Conservation (phyloP, 2,113 vertebrate genomes). For the Porphyrio hochstetteri region DNA sequence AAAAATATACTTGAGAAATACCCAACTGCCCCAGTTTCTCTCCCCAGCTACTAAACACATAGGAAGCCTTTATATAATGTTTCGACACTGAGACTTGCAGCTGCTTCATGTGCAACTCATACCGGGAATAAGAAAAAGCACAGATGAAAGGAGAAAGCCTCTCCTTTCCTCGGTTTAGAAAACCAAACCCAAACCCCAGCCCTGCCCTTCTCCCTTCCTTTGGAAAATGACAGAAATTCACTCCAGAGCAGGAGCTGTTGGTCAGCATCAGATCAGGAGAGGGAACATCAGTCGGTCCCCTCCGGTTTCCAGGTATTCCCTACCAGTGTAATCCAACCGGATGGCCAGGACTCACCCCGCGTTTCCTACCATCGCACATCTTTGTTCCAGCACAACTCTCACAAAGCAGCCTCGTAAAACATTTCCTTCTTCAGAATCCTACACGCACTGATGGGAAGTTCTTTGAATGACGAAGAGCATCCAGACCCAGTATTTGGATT, state of each 20-base stretch:
- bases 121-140: not conserved
- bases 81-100: not conserved
- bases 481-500: not conserved
- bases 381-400: constrained; percentile 33
- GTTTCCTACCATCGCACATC: constrained; percentile 23
- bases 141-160: not conserved
- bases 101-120: not conserved
- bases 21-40: constrained; percentile 37
- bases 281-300: not conserved
- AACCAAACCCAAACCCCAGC: not conserved
- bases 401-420: constrained; percentile 36
- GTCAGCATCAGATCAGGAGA: not conserved
- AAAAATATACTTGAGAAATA: constrained; percentile 57
- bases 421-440: constrained; percentile 57
- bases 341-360: constrained; percentile 39
- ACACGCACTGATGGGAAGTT: constrained; percentile 11
- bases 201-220: not conserved
- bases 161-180: not conserved
- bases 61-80: not conserved
- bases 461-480: constrained; percentile 20
- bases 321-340: not conserved
- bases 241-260: not conserved
- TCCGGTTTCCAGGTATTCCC: not conserved
- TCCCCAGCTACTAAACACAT: not conserved
- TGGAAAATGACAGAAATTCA: not conserved